phyloP scores from a whole-genome alignment of 2,888 invertebrate genomes.

The Pocota personata region DNA sequence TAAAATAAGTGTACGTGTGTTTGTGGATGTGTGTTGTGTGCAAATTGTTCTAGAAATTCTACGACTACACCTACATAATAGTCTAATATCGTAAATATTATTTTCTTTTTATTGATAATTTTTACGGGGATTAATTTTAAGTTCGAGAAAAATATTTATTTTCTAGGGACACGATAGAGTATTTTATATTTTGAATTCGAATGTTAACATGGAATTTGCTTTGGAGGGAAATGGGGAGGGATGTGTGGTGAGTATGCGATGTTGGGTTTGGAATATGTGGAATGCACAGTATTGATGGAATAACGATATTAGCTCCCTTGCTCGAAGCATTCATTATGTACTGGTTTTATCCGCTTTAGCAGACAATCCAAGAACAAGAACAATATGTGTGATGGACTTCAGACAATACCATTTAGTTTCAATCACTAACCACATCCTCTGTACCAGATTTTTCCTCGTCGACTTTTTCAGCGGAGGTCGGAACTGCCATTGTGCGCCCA shows the following conservation, averaged over 20 bases:
- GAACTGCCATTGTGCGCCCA: not conserved
- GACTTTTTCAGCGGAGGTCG: slow-evolving; percentile 72
- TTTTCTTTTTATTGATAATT: slow-evolving; percentile 38
- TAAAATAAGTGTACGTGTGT: slow-evolving; percentile 49
- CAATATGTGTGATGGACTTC: not conserved
- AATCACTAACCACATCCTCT: slow-evolving; percentile 46
- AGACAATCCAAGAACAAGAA: slow-evolving; percentile 4
- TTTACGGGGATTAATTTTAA: slow-evolving; percentile 54
- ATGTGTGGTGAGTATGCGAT: not conserved
- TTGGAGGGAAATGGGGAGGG: slow-evolving; percentile 63
- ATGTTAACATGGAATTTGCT: slow-evolving; percentile 14
- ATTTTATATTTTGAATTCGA: slow-evolving; percentile 23
- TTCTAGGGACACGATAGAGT: slow-evolving; percentile 8
- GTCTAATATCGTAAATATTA: slow-evolving; percentile 50
- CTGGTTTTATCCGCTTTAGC: not conserved
- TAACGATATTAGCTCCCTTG: not conserved
- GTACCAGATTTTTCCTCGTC: slow-evolving; percentile 75
- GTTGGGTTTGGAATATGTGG: slow-evolving; percentile 51
- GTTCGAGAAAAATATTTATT: slow-evolving; percentile 47
- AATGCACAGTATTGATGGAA: slow-evolving; percentile 42
- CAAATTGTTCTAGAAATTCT: slow-evolving; percentile 68
- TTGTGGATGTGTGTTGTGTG: slow-evolving; percentile 46
- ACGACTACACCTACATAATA: slow-evolving; percentile 64
- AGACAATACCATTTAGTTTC: slow-evolving; percentile 10
- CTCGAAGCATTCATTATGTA: not conserved